Percentiles rank a stretch among this genome's conserved stretches.
Conservation (phyloP, 2,888 invertebrate genomes). For the Phania funesta region DNA sequence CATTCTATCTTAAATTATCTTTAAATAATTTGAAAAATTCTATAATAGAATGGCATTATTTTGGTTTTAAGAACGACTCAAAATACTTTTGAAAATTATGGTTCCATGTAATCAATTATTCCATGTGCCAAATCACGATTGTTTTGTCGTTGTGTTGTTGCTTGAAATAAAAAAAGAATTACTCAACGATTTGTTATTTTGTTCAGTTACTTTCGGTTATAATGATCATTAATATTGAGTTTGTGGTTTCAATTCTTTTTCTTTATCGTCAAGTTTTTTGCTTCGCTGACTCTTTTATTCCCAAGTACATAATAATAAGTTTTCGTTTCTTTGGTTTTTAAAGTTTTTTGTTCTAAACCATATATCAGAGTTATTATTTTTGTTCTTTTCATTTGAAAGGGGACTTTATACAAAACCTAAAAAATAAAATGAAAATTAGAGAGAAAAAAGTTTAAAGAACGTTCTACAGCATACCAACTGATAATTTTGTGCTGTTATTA, state of each 20-base stretch:
- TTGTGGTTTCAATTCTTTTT: constrained; percentile 45
- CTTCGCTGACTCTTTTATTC: constrained; percentile 53
- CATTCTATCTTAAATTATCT: background rate
- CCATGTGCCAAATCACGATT: constrained; percentile 61
- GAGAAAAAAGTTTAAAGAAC: constrained; percentile 10
- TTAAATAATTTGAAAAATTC: constrained; percentile 15
- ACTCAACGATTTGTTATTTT: constrained; percentile 3
- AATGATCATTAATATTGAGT: constrained; percentile 35
- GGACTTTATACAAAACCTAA: constrained; percentile 13
- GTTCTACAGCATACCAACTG: constrained; percentile 42
- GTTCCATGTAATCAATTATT: constrained; percentile 54
- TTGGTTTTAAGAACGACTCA: background rate
- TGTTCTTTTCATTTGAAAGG: background rate
- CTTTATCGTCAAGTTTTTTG: constrained; percentile 42
- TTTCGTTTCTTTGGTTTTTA: constrained; percentile 7
- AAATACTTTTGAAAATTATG: constrained; percentile 28
- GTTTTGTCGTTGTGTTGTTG: constrained; percentile 12
- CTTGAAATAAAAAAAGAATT: constrained; percentile 14
- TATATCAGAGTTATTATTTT: background rate
- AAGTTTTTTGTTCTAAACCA: constrained; percentile 12
- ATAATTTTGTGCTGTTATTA: constrained; percentile 26
- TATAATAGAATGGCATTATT: background rate
- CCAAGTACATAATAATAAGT: constrained; percentile 40
- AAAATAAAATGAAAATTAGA: background rate
- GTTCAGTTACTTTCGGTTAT: constrained; percentile 12